Conservation (phyloP, 2,113 vertebrate genomes). For the Laterallus jamaicensis region DNA sequence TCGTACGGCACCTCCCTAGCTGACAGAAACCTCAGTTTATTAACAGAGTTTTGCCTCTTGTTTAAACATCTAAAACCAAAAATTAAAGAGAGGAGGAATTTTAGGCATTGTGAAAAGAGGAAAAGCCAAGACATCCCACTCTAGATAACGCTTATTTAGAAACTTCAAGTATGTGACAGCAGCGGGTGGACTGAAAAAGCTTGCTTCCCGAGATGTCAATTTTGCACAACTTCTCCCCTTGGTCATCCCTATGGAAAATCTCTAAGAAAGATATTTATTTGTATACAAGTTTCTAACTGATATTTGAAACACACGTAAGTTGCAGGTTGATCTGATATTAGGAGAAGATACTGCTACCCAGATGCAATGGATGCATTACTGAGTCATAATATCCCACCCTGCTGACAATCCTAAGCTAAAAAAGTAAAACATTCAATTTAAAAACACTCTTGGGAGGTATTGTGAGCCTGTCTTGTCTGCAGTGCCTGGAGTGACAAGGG, state of each 20-base stretch:
- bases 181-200: background rate
- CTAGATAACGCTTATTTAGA: constrained; percentile 26
- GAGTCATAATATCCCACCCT: background rate
- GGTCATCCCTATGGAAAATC: background rate
- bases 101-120: background rate
- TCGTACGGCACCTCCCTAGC: background rate
- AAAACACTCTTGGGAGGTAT: background rate
- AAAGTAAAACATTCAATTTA: background rate
- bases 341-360: background rate
- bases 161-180: constrained; percentile 11
- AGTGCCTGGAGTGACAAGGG: background rate
- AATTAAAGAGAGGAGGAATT: background rate
- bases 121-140: background rate
- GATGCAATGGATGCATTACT: fast-evolving
- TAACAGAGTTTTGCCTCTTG: background rate
- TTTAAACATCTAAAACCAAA: background rate
- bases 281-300: background rate
- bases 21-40: background rate
- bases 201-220: background rate
- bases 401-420: background rate
- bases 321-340: background rate
- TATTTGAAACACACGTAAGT: background rate
- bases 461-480: background rate
- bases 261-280: background rate
- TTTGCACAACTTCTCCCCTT: background rate